A percentile compares a stretch with the other conserved stretches of the same genome.
These are phyloP conservation scores for Athetis lepigone DNA, from an alignment of 2,888 invertebrate genomes.

Conservation along the genomic window DNA sequence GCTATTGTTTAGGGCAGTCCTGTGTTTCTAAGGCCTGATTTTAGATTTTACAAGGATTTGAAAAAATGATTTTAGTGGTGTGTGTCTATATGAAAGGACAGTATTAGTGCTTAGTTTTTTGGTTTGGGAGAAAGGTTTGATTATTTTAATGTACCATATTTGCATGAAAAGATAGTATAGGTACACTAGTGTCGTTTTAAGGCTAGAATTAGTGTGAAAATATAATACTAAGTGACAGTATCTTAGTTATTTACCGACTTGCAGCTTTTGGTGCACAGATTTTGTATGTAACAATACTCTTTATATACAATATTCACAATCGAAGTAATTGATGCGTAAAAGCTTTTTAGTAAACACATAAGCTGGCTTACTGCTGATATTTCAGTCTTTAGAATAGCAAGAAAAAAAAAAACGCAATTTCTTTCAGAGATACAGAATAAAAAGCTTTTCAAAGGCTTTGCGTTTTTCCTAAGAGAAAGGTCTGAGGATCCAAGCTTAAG, in stretches of 20 bases:
- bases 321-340: too few species aligned
- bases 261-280: too few species aligned
- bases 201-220: neutral
- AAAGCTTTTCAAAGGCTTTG: slow-evolving; percentile 17
- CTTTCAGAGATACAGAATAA: slow-evolving; percentile 1
- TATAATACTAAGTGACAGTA: too few species aligned
- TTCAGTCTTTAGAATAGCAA: neutral
- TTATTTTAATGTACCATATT: too few species aligned
- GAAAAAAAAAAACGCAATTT: neutral
- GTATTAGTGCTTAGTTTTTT: neutral
- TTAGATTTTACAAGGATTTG: slow-evolving; percentile 7
- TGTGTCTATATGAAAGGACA: neutral
- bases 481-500: slow-evolving; percentile 36
- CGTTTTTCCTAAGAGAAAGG: slow-evolving; percentile 27
- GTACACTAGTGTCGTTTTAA: too few species aligned
- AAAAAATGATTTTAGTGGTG: neutral
- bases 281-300: too few species aligned
- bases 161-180: too few species aligned
- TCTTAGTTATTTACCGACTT: too few species aligned
- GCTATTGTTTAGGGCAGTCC: slow-evolving; percentile 41
- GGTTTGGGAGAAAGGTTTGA: too few species aligned
- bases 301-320: too few species aligned
- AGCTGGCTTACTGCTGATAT: neutral
- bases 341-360: neutral
- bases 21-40: slow-evolving; percentile 30